phyloP scores from a whole-genome alignment of 2,888 invertebrate genomes.

The Drosophila monieri region DNA sequence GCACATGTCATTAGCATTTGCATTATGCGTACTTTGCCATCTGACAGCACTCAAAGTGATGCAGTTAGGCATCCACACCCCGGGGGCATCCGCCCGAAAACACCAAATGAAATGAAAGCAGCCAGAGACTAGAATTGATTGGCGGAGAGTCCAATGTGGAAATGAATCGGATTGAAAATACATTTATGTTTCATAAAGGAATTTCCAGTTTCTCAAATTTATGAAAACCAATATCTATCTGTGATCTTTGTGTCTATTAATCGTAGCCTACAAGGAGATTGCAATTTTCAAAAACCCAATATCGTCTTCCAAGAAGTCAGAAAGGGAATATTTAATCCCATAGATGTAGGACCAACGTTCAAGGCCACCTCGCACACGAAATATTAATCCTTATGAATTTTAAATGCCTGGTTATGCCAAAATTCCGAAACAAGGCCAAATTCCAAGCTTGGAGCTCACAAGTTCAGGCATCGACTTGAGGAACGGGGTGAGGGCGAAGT shows the following conservation, averaged over 20 bases:
- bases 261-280: too few species aligned
- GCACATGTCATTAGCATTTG: conserved; percentile 66
- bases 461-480: conserved; percentile 3
- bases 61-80: conserved; percentile 18
- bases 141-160: background rate
- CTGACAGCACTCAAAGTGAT: conserved; percentile 47
- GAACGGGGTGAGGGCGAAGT: conserved; percentile 14
- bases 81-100: background rate
- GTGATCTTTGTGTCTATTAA: too few species aligned
- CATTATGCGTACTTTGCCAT: conserved; percentile 38
- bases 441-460: background rate
- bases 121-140: conserved; percentile 8
- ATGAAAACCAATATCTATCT: too few species aligned
- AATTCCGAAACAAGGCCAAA: conserved; percentile 20
- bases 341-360: background rate
- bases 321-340: conserved; percentile 2
- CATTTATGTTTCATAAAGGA: background rate
- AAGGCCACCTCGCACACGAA: background rate
- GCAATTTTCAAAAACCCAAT: too few species aligned
- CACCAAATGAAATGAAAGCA: conserved; percentile 34
- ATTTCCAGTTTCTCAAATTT: background rate
- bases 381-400: conserved; percentile 28
- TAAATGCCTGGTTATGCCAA: conserved; percentile 13
- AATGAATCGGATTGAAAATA: background rate
- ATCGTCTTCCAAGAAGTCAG: too few species aligned